phyloP scores from a whole-genome alignment of 1,140 invertebrate genomes.

The Copidosoma floridanum region DNA sequence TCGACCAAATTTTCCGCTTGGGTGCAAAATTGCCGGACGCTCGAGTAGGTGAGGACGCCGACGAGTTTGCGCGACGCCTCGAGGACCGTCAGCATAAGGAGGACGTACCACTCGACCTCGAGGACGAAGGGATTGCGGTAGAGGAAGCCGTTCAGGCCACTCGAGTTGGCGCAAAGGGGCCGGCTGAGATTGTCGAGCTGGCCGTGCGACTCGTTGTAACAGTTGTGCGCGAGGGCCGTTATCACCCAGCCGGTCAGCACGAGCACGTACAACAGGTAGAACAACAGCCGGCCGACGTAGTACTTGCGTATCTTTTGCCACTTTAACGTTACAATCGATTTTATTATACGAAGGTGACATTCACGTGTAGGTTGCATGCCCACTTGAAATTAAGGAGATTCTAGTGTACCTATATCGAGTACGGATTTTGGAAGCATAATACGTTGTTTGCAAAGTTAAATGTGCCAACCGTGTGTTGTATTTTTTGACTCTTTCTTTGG shows the following conservation, averaged over 20 bases:
- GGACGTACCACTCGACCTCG: constrained; percentile 75
- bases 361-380: too few relatives aligned
- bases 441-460: too few relatives aligned
- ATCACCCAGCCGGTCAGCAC: constrained; percentile 76
- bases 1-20: constrained; percentile 82
- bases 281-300: constrained; percentile 74
- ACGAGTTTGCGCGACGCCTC: constrained; percentile 76
- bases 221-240: constrained; percentile 74
- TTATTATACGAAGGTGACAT: too few relatives aligned
- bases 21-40: constrained; percentile 73
- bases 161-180: constrained; percentile 68
- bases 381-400: too few relatives aligned
- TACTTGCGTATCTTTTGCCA: constrained; percentile 89
- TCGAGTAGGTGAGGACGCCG: constrained; percentile 73
- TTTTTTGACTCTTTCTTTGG: too few relatives aligned
- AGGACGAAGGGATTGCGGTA: constrained; percentile 70
- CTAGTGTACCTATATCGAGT: too few relatives aligned
- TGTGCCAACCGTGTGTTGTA: too few relatives aligned
- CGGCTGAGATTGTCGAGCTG: constrained; percentile 32
- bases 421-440: too few relatives aligned
- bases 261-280: constrained; percentile 77
- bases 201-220: constrained; percentile 65
- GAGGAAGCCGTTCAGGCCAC: constrained; percentile 69
- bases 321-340: too few relatives aligned
- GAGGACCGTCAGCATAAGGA: constrained; percentile 70